Evolutionary conservation across 2,797 vertebrate species (phyloP), one percentile per base, ranked within the genome.

Genomic region (Channa striata): DNA sequence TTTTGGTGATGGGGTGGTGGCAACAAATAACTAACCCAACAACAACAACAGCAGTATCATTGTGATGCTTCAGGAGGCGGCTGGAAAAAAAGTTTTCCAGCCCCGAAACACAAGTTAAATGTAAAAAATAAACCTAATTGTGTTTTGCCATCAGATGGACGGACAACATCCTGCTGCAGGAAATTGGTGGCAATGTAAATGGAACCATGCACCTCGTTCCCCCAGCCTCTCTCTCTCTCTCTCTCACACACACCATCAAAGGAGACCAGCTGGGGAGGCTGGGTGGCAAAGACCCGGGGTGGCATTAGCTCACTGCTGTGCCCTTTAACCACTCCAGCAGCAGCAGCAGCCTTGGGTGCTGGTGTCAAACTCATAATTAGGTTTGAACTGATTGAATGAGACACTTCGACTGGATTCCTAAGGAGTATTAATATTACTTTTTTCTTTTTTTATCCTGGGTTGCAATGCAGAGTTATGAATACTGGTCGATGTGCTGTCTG

Each of bases 141-240:
- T 74, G 63, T 79, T 79, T 69, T 61, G 66, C 59, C 77, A 72
- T 86, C 85, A 84, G 58, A 81, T 53, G 59, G 71, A 77, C 64
- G 80, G 81, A 80, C 83, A 80, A 71, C 54, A 63, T 81, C 84
- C 81, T 70, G 67, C 68, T 43, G 64, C 80, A 81, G 85, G 85
- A 89, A 86, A 86, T 85, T 78, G 59, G 71, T 51, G 52, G 60
- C 59, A 66, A 19, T 53, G 46, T 8, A 17, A 58, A 4, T 25
- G 53, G 19, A 68, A 16, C 34, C 48, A 51, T 12, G 42, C 42
- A 48, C 6, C 36, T n/a, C n/a, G n/a, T n/a, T n/a, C n/a, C n/a
- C n/a, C 6, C 25, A 30, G 8, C 1, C 60, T 43, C 59, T 34
- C 47, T 14, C 20, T n/a, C 16, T 20, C 20, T 33, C 37, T 40